Evolutionary conservation across 2,888 invertebrate genomes (phyloP).

Genomic region (Dryobota labecula): DNA sequence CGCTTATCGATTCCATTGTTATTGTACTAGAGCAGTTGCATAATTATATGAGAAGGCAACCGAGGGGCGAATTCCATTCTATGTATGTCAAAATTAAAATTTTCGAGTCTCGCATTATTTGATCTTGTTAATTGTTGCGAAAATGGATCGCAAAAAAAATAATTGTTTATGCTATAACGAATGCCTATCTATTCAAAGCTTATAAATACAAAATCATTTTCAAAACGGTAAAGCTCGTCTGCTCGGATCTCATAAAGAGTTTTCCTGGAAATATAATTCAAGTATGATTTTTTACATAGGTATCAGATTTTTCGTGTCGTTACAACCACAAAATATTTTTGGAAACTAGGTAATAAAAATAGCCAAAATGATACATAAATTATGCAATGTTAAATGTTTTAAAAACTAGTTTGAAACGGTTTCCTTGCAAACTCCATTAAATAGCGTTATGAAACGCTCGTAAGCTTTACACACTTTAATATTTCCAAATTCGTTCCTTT

Average conservation of each 20-base stretch:
- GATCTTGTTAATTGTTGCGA: slow-evolving; percentile 35
- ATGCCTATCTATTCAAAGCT: background rate
- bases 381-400: slow-evolving; percentile 48
- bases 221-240: background rate
- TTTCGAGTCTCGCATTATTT: slow-evolving; percentile 37
- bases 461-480: slow-evolving; percentile 7
- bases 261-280: background rate
- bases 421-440: slow-evolving; percentile 41
- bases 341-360: slow-evolving; percentile 4
- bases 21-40: slow-evolving; percentile 75
- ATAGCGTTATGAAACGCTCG: slow-evolving; percentile 44
- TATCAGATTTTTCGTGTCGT: background rate
- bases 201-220: background rate
- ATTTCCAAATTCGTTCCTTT: slow-evolving; percentile 10
- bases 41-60: slow-evolving; percentile 67
- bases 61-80: slow-evolving; percentile 59
- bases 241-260: background rate
- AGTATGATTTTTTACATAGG: background rate
- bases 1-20: slow-evolving; percentile 79
- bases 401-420: slow-evolving; percentile 43
- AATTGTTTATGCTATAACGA: background rate
- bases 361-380: slow-evolving; percentile 20
- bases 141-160: slow-evolving; percentile 23
- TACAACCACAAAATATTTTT: background rate
- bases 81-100: slow-evolving; percentile 54